Base-by-base conservation (phyloP, 2,797 vertebrate genomes). In the Chanos chanos region DNA sequence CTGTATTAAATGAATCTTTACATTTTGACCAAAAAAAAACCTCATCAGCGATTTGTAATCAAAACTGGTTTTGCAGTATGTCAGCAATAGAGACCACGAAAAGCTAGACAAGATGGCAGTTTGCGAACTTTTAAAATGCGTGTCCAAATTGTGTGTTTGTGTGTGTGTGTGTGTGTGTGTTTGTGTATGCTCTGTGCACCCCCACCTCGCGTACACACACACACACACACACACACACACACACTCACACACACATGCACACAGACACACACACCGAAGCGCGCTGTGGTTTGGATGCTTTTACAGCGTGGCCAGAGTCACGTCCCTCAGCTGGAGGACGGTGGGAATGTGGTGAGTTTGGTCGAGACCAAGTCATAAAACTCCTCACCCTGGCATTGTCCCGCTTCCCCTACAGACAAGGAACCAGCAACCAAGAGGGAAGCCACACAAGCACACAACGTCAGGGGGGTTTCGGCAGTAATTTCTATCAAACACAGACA, bases 321-420 rank as follows among this genome's bases (percentile, higher is more conserved):
- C 91, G 92, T 96, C 92, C 89, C 86, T 87, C 82, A 80, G 73
- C 76, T 84, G 83, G 74, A 80, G 51, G 79, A 90, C 86, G 89
- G 80, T 85, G 90, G 85, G 87, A 93, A 85, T 91, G 94, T 86
- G 95, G 94, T 90, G 90, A 93, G 82, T 80, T 87, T 75, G 88
- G 89, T 93, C 71, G 87, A 93, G 83, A 91, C 91, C 90, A 90
- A 85, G 84, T 84, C 82, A 83, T 91, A 89, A 92, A 89, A 77
- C 79, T 86, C 81, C 90, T 89, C 89, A 91, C 89, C 88, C 92
- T 96, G 95, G 94, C 94, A 97, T 90, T 85, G 80, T 85, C 81
- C 83, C 76, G 82, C 89, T 97, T 94, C 94, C 93, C 85, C 89
- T 75, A 64, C 81, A 88, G 86, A 88, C 85, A 77, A 81, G 86